Evolutionary conservation across 2,797 vertebrate genomes (phyloP), one percentile per base, ranked within the genome.

Genomic region (Streptopelia turtur): DNA sequence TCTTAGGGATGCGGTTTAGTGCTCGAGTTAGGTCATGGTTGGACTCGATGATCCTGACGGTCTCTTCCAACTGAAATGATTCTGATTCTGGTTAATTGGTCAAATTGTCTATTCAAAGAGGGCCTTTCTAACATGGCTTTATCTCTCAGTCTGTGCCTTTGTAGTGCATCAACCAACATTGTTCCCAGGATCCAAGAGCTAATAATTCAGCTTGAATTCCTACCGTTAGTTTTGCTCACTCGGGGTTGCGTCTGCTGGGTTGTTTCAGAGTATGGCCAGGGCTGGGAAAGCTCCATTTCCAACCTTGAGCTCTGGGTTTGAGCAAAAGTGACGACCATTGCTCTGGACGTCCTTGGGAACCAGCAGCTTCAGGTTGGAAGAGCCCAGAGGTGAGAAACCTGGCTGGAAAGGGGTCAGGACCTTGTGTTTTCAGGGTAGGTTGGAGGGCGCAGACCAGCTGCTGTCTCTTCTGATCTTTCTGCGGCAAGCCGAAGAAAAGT

Each of bases 401-500:
- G 47, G 5, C 31, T 11, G 76, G 71, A 89, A 74, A 5, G 37
- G 43, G 63, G 33, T 71, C 68, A 72, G 22, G 22, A 79, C 45
- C 76, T 83, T 31, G 47, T 50, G 43, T 87, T 90, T 89, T 37
- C 72, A 35, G 79, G 94, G 35, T 64, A 47, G 39, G 87, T 79
- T 95, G 92, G 53, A 78, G 89, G 77, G 53, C 20, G 11, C 15
- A 33, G 88, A 93, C 78, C 14, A 22, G 50, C 93, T 83, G 76
- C 94, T 95, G 91, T 95, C 96, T 80, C 35, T 91, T 90, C 53
- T 55, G 81, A 93, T 97, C 91, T 87, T 88, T 24, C 78, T 59
- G 78, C 45, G 4, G 71, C 47, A 41, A 91, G 63, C 59, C 9
- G 15, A 53, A 61, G 52, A 83, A 77, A 79, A 87, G 94, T 93